Evolutionary conservation across 2,797 vertebrate species (phyloP).

Genomic region (Luscinia luscinia): DNA sequence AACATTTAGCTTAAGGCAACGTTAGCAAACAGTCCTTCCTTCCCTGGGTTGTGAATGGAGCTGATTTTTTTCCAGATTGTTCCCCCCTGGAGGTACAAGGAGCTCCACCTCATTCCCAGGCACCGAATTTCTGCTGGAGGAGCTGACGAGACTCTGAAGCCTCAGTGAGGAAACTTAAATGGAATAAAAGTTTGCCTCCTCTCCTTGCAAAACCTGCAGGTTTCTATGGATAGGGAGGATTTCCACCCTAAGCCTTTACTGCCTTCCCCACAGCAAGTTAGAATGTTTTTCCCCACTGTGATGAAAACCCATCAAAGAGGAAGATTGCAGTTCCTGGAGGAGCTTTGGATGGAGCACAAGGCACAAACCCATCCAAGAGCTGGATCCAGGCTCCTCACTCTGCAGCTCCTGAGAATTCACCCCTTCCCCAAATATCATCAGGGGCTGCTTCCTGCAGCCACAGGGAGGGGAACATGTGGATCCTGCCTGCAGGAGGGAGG

Average conservation of each 20-base stretch:
- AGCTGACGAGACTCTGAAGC: background rate
- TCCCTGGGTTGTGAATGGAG: background rate
- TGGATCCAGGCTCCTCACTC: background rate
- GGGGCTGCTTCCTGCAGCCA: background rate
- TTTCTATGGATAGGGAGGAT: background rate
- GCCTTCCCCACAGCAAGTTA: background rate
- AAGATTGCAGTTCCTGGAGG: background rate
- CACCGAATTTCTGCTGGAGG: background rate
- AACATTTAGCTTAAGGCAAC: slow-evolving; percentile 57
- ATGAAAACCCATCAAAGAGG: background rate
- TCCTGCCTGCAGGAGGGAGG: background rate
- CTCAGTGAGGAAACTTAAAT: background rate
- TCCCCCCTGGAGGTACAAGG: background rate
- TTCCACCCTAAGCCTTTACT: background rate
- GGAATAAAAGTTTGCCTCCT: background rate
- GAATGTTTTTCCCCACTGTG: accelerated
- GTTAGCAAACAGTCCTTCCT: slow-evolving; percentile 1
- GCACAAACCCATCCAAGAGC: background rate
- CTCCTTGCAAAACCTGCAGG: background rate
- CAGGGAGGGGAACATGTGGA: background rate
- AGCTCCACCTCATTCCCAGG: background rate
- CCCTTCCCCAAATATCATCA: background rate
- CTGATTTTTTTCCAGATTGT: slow-evolving; percentile 6
- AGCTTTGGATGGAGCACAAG: background rate
- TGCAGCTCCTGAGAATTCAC: background rate